These are phyloP conservation scores for Priocnemis perturbator DNA, from an alignment of 2,888 invertebrate species.

Conservation along the genomic window DNA sequence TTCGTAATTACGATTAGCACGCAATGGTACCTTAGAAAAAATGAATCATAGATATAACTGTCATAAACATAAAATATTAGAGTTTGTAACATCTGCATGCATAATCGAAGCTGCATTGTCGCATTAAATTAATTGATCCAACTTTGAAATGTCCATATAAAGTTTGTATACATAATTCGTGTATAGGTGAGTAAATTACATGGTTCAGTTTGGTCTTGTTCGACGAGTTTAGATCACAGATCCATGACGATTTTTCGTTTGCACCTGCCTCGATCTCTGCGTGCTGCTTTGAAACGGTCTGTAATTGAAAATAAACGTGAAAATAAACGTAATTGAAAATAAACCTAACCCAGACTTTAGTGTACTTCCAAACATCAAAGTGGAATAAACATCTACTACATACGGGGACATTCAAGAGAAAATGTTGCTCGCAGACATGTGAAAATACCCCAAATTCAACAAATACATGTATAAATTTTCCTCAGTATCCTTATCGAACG, in stretches of 20 bases:
- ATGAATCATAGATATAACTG: constrained; percentile 2
- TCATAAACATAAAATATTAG: too few relatives aligned
- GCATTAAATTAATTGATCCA: too few relatives aligned
- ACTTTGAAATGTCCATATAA: too few relatives aligned
- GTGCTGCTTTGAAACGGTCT: constrained; percentile 77
- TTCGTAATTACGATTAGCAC: constrained; percentile 63
- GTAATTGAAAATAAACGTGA: constrained; percentile 34
- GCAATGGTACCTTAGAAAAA: constrained; percentile 58
- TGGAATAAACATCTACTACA: too few relatives aligned
- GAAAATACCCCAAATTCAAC: neutral
- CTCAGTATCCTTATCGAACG: too few relatives aligned
- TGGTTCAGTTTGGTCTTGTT: constrained; percentile 76
- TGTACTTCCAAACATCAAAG: too few relatives aligned
- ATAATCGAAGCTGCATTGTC: too few relatives aligned
- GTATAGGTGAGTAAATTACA: constrained; percentile 62
- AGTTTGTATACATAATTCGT: too few relatives aligned
- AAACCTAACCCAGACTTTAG: too few relatives aligned
- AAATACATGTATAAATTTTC: too few relatives aligned
- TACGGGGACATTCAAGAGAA: too few relatives aligned
- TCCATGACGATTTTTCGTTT: constrained; percentile 67
- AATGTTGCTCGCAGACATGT: neutral
- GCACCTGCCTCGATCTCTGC: constrained; percentile 75
- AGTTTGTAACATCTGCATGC: neutral
- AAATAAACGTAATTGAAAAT: too few relatives aligned
- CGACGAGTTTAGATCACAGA: constrained; percentile 76